Percentiles rank a stretch among this genome's conserved stretches.
Evolutionary conservation across 1,140 invertebrate species (phyloP).

Genomic region (Caenorhabditis latens): DNA sequence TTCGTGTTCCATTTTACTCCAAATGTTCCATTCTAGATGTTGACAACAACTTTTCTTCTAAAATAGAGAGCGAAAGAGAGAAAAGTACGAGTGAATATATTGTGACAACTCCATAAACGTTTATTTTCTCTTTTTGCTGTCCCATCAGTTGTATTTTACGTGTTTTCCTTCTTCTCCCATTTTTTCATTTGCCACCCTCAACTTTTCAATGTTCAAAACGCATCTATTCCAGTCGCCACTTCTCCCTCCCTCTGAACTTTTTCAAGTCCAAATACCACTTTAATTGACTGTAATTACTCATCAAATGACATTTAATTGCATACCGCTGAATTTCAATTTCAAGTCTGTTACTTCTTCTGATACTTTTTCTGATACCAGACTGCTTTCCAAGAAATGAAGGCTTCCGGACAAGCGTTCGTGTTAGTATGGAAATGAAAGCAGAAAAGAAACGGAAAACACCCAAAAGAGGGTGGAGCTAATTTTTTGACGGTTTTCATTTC

Average conservation of each 20-base stretch:
- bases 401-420: not conserved
- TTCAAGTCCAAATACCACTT: not conserved
- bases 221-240: too few species aligned
- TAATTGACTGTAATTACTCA: not conserved
- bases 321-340: not conserved
- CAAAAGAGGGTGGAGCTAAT: too few species aligned
- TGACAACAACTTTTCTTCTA: not conserved
- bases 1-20: not conserved
- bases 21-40: not conserved
- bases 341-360: too few species aligned
- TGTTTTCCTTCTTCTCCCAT: not conserved
- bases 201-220: not conserved
- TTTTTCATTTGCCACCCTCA: not conserved
- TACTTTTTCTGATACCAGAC: too few species aligned
- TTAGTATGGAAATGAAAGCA: not conserved
- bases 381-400: too few species aligned
- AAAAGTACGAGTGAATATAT: constrained; percentile 23
- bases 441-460: not conserved
- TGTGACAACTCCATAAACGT: constrained; percentile 26
- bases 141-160: not conserved
- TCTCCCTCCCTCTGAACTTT: too few species aligned
- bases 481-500: not conserved
- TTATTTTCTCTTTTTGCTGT: not conserved
- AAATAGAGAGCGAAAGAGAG: not conserved
- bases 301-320: not conserved